phyloP scores from a whole-genome alignment of 2,888 invertebrate genomes.

The Empis stercorea region DNA sequence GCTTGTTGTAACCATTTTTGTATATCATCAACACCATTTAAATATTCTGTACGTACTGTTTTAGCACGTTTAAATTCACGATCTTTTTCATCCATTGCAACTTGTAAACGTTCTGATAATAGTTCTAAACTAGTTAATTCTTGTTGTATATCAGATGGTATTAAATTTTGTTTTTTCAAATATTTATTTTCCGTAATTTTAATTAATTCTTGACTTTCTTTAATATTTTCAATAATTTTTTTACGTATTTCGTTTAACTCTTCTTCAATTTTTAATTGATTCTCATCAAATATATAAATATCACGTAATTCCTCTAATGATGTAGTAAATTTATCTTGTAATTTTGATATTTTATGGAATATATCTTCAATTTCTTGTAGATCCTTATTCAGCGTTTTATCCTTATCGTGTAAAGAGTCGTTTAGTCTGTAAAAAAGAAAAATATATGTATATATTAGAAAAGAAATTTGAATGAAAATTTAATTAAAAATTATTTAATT shows the following conservation, averaged over 20 bases:
- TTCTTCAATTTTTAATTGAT: slow-evolving; percentile 49
- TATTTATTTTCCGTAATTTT: slow-evolving; percentile 48
- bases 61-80: slow-evolving; percentile 77
- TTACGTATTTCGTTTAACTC: slow-evolving; percentile 45
- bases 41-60: slow-evolving; percentile 68
- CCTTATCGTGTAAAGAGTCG: slow-evolving; percentile 62
- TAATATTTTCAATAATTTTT: slow-evolving; percentile 44
- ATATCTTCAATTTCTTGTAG: slow-evolving; percentile 62
- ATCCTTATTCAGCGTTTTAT: slow-evolving; percentile 59
- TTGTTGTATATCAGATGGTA: slow-evolving; percentile 66
- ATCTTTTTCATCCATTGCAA: slow-evolving; percentile 76
- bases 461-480: slow-evolving; percentile 4
- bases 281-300: slow-evolving; percentile 66
- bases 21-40: slow-evolving; percentile 64
- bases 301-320: slow-evolving; percentile 51
- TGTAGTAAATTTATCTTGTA: slow-evolving; percentile 53
- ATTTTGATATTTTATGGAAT: slow-evolving; percentile 54
- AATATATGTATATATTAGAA: no score
- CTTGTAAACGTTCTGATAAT: slow-evolving; percentile 61
- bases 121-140: slow-evolving; percentile 72
- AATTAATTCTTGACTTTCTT: slow-evolving; percentile 45
- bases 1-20: slow-evolving; percentile 74
- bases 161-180: slow-evolving; percentile 45
- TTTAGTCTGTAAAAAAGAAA: slow-evolving; percentile 56
- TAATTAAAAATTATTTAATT: slow-evolving; percentile 7